Base-by-base conservation (phyloP, 2,888 invertebrate species). In the Drosophila cracens region DNA sequence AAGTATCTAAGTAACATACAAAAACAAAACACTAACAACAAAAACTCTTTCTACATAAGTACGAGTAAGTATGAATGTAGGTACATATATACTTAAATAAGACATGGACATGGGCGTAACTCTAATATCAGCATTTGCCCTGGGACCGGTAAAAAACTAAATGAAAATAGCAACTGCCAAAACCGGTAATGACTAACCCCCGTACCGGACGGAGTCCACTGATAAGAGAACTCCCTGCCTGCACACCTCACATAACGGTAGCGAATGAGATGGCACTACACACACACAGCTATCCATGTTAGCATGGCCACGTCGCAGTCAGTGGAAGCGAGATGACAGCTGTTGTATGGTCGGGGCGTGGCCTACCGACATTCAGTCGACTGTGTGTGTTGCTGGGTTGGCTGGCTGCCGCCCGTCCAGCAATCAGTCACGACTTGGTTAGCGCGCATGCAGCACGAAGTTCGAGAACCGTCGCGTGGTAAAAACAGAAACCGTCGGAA, bases 391-490 rank as follows among this genome's bases (percentile, higher is more conserved):
- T 60, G 70, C 58, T 75, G 72, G 74, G 81, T 79, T 83, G 83
- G 77, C 76, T 83, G 81, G 76, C 76, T 83, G 81, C 70, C 76
- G 75, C 61, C 36, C 69, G 76, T 76, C 76, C 74, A 83, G 75
- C 84, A 90, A 85, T 91, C 90, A 92, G 91, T 90, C 87, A 87
- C 89, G 88, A 91, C 81, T 90, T 87, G 85, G 84, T 90, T 80
- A 83, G 90, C 90, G 89, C 86, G 87, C 82, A 79, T 83, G 86
- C 82, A 87, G 72, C 87, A 89, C 90, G 88, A 89, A 81, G 90
- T 72, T 72, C 65, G 81, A 53, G 36, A 59, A 65, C 60, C 79
- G 85, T 76, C 85, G 87, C 82, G 84, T 79, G 34, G 43, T 51
- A 57, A 49, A 46, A 53, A 31, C 51, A 63, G 51, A 64, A 46